Evolutionary conservation across 2,797 vertebrate species (phyloP), one percentile per base, ranked within the genome.

Genomic region (Hapalemur alaotrensis): DNA sequence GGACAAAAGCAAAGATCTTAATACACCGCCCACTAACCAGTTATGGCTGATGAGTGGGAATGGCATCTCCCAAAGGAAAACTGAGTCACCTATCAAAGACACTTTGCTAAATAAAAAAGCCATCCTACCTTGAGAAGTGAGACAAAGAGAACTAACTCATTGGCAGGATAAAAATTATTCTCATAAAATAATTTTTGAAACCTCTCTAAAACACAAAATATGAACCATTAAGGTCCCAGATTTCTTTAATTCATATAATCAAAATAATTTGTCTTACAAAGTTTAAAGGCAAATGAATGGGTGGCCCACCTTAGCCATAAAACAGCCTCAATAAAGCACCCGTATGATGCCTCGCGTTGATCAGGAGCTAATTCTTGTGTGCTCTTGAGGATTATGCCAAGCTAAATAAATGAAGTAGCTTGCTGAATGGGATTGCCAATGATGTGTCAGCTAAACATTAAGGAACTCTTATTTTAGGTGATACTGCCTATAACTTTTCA

Each of bases 211-310:
- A 93, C 57, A 59, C 23, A 65, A 89, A 83, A 57, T 25, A 87
- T 82, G 63, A 91, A 63, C 15, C n/a, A 59, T 35, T 54, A 32
- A 54, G 11, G 5, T 65, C 23, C 22, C 63, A 73, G 13, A 52
- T 50, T 69, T 83, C 48, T 73, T 83, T 11, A 28, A 38, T 65
- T 83, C 84, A 0, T 91, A 38, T 72, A 35, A 93, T 72, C 8
- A 46, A 89, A 89, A 89, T 69, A 89, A 91, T 46, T 85, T 92
- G 32, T 65, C 54, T 80, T 91, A 72, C 4, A 89, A 69, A 89
- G 13, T 46, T 63, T 81, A 48, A 30, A 89, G 17, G 38, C 54
- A 59, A 86, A 15, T 32, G 13, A 50, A 79, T 89, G 59, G 1
- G 32, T 52, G 75, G 1, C 8, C 41, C 72, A 57, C 13, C 61